phyloP scores from a whole-genome alignment of 2,113 vertebrate species.

The Callipepla californica region DNA sequence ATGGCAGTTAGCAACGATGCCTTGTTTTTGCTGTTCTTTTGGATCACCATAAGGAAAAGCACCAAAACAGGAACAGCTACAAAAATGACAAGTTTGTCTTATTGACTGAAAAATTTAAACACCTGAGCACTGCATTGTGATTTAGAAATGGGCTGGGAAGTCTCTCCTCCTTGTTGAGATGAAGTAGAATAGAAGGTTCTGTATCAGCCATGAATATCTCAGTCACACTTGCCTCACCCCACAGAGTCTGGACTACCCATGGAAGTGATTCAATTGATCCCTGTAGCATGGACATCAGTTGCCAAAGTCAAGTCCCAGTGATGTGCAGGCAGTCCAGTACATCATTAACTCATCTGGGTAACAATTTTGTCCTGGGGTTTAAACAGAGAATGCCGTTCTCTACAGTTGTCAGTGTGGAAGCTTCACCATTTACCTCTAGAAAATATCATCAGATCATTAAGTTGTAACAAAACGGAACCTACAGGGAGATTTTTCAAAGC shows the following conservation, averaged over 20 bases:
- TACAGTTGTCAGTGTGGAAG: neutral
- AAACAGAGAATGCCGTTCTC: neutral
- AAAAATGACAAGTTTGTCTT: neutral
- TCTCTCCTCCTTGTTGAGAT: neutral
- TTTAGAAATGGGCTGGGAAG: neutral
- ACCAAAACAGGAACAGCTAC: neutral
- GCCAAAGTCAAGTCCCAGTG: neutral
- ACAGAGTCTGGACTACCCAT: neutral
- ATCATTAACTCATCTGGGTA: rapidly evolving
- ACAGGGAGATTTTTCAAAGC: neutral
- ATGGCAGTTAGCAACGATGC: neutral
- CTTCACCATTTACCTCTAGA: neutral
- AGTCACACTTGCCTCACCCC: neutral
- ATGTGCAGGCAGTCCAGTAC: neutral
- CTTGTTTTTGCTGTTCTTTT: neutral
- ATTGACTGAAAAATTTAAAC: neutral
- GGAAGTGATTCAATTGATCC: neutral
- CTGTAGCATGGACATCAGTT: neutral
- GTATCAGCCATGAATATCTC: neutral
- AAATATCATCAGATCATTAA: neutral
- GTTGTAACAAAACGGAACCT: neutral
- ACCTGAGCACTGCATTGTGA: neutral
- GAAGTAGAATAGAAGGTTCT: neutral
- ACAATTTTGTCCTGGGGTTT: neutral
- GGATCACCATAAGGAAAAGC: neutral